Percentiles rank a stretch among this genome's conserved stretches.
These are phyloP conservation scores for Falco naumanni DNA, from an alignment of 2,797 vertebrate species.

Conservation along the genomic window DNA sequence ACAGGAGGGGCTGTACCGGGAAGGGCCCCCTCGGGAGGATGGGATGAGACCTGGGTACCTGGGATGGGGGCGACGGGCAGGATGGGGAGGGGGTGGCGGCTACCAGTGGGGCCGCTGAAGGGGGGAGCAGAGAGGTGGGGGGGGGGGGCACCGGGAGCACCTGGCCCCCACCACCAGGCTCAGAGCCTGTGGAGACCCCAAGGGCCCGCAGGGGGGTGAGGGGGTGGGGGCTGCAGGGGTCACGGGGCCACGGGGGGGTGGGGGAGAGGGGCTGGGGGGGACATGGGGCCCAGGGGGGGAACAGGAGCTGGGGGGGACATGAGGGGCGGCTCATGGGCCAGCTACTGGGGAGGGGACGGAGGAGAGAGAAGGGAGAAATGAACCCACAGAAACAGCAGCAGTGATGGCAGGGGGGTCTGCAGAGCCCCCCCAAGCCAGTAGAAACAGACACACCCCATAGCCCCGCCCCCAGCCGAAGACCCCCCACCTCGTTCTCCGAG, in stretches of 20 bases:
- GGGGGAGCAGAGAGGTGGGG: too few species aligned
- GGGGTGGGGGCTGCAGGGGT: too few species aligned
- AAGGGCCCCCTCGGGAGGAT: not conserved
- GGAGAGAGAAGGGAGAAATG: not conserved
- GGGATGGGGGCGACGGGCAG: not conserved
- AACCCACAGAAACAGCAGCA: not conserved
- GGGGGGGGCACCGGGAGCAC: not conserved
- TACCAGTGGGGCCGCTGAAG: not conserved
- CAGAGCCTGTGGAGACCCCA: not conserved
- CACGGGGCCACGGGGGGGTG: too few species aligned
- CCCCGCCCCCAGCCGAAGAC: not conserved
- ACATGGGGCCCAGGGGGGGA: not conserved
- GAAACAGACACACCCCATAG: too few species aligned
- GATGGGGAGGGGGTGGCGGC: too few species aligned
- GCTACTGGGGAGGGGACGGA: not conserved
- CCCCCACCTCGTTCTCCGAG: constrained; percentile 84
- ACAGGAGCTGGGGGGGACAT: not conserved
- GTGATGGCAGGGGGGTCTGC: not conserved
- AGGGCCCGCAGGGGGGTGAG: too few species aligned
- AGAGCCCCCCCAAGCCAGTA: not conserved
- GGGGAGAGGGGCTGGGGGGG: too few species aligned
- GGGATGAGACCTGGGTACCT: not conserved
- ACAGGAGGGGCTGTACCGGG: not conserved
- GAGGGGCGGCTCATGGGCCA: not conserved
- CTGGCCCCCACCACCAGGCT: not conserved